These are phyloP conservation scores for Sebastes kiyomatsui DNA, from an alignment of 2,797 vertebrate species.

Conservation along the genomic window DNA sequence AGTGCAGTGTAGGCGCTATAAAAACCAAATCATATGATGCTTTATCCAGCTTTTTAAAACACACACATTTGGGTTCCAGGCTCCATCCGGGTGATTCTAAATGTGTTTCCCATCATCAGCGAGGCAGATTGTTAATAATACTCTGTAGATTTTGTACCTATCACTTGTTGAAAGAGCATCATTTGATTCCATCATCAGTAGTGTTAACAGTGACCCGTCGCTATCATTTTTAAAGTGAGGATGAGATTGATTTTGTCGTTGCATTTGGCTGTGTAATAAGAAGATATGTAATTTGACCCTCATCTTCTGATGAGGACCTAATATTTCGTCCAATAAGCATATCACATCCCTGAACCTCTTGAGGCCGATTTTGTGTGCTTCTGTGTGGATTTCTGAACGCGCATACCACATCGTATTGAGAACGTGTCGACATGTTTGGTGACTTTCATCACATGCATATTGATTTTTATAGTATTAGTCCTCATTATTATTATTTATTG, in stretches of 20 bases:
- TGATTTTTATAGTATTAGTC: constrained; percentile 63
- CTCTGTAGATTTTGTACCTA: neutral
- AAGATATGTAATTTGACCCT: neutral
- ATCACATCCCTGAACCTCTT: neutral
- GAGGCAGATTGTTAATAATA: neutral
- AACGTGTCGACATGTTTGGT: constrained; percentile 33
- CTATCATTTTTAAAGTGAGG: constrained; percentile 21
- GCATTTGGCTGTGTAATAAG: neutral
- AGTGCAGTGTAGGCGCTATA: constrained; percentile 7
- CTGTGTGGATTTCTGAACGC: constrained; percentile 23
- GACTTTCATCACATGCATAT: constrained; percentile 39
- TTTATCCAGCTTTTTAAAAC: constrained; percentile 38
- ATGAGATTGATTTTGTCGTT: neutral
- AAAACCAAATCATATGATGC: constrained; percentile 37
- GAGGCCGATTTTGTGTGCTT: neutral
- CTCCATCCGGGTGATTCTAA: neutral
- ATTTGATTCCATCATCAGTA: neutral
- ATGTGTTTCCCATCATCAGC: neutral
- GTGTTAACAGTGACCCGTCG: constrained; percentile 22
- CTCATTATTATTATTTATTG: constrained; percentile 78
- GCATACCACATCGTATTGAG: constrained; percentile 42
- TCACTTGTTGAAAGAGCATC: neutral
- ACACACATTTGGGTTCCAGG: neutral
- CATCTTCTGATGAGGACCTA: constrained; percentile 3
- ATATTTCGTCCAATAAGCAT: constrained; percentile 19